A percentile compares a stretch with the other conserved stretches of the same genome.
Conservation (phyloP, 2,113 vertebrate species). For the Dermatemys mawii region DNA sequence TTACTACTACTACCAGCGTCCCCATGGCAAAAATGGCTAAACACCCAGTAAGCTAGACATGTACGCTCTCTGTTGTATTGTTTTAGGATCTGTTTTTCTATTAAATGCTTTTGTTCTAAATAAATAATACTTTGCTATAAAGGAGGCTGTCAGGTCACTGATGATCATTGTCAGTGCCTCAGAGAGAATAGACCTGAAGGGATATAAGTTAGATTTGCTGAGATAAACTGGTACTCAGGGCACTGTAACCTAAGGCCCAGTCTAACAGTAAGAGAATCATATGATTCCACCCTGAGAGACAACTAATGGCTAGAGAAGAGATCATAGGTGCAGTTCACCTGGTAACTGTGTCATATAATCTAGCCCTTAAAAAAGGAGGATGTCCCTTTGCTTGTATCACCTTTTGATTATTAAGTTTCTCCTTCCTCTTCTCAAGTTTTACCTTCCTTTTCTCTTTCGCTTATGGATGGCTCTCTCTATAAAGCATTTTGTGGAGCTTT, state of each 20-base stretch:
- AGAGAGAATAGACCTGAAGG: accelerated
- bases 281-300: background rate
- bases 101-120: background rate
- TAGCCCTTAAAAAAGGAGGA: background rate
- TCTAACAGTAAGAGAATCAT: background rate
- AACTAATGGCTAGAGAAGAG: too few relatives aligned
- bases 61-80: background rate
- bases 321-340: background rate
- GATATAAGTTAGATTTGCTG: accelerated
- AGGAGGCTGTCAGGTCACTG: background rate
- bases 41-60: background rate
- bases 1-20: background rate
- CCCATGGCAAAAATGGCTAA: background rate
- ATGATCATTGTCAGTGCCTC: background rate
- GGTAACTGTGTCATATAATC: background rate
- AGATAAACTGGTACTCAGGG: background rate
- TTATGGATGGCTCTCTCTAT: background rate
- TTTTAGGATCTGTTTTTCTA: background rate
- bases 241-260: background rate
- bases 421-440: background rate
- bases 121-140: background rate
- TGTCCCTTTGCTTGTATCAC: accelerated
- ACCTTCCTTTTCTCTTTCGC: background rate
- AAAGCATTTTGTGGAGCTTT: background rate
- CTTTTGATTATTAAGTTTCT: background rate